phyloP scores from a whole-genome alignment of 2,797 vertebrate genomes.

The Furcifer pardalis region DNA sequence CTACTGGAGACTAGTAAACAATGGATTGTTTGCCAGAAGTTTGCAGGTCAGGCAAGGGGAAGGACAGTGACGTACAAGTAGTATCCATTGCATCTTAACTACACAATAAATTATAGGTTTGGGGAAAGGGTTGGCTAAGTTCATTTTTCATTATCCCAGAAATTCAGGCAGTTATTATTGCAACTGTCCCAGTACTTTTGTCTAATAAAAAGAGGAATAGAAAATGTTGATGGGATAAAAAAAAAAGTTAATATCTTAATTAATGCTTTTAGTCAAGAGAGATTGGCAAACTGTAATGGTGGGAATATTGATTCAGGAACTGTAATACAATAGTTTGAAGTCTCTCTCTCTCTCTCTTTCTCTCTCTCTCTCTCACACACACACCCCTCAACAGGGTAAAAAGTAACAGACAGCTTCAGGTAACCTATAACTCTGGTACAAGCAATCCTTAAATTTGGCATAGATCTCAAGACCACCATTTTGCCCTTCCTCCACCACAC shows the following conservation, averaged over 20 bases:
- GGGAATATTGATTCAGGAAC: slow-evolving; percentile 58
- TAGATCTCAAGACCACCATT: background rate
- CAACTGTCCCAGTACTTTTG: slow-evolving; percentile 48
- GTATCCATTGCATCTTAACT: slow-evolving; percentile 48
- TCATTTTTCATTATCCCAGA: slow-evolving; percentile 57
- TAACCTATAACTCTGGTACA: background rate
- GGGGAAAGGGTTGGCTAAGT: slow-evolving; percentile 57
- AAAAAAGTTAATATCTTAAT: slow-evolving; percentile 69
- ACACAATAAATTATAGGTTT: slow-evolving; percentile 50
- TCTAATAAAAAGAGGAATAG: slow-evolving; percentile 60
- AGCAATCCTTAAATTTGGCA: background rate
- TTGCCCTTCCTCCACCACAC: no score
- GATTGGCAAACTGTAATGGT: slow-evolving; percentile 31
- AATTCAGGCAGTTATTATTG: slow-evolving; percentile 41
- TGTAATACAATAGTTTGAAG: slow-evolving; percentile 21
- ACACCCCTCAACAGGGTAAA: slow-evolving; percentile 14
- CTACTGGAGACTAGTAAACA: slow-evolving; percentile 16
- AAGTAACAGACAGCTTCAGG: background rate
- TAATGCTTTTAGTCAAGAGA: slow-evolving; percentile 68
- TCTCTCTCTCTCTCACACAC: no score
- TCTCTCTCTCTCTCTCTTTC: no score
- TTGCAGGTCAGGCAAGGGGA: slow-evolving; percentile 29
- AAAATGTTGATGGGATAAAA: slow-evolving; percentile 69
- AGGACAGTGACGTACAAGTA: slow-evolving; percentile 38
- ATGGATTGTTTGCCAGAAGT: slow-evolving; percentile 24